Evolutionary conservation across 2,113 vertebrate species (phyloP).

Genomic region (Mesoclemmys tuberculata): DNA sequence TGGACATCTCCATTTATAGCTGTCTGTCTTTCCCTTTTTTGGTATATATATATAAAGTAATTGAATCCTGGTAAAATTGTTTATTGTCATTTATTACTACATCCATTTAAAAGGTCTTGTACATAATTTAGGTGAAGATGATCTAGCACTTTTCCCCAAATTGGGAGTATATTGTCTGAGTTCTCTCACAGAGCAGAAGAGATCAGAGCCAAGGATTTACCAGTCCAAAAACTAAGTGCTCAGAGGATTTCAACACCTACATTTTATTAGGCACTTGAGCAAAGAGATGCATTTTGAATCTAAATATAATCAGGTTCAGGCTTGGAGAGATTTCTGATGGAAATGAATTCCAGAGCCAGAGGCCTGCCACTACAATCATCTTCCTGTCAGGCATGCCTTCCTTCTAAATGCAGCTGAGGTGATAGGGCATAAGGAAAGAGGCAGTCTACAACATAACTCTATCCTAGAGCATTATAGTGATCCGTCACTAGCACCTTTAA

Average conservation of each 20-base stretch:
- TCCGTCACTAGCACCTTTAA: not conserved
- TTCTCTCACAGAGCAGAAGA: not conserved
- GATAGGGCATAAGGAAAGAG: not conserved
- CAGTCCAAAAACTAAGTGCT: not conserved
- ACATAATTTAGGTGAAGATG: not conserved
- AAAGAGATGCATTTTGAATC: not conserved
- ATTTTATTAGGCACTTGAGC: not conserved
- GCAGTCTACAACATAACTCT: not conserved
- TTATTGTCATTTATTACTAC: not conserved
- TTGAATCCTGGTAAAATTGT: not conserved
- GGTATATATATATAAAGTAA: not conserved
- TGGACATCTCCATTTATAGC: not conserved
- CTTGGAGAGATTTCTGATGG: not conserved
- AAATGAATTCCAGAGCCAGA: slow-evolving; percentile 8
- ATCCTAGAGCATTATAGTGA: not conserved
- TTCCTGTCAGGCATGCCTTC: not conserved
- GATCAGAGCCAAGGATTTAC: not conserved
- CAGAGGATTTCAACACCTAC: not conserved
- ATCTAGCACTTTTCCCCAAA: not conserved
- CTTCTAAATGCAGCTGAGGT: not conserved
- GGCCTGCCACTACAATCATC: not conserved
- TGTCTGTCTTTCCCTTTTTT: not conserved
- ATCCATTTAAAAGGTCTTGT: not conserved
- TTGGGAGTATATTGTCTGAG: not conserved
- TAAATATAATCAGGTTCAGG: not conserved